Evolutionary conservation across 2,113 vertebrate genomes (phyloP).

Genomic region (Perca fluviatilis): DNA sequence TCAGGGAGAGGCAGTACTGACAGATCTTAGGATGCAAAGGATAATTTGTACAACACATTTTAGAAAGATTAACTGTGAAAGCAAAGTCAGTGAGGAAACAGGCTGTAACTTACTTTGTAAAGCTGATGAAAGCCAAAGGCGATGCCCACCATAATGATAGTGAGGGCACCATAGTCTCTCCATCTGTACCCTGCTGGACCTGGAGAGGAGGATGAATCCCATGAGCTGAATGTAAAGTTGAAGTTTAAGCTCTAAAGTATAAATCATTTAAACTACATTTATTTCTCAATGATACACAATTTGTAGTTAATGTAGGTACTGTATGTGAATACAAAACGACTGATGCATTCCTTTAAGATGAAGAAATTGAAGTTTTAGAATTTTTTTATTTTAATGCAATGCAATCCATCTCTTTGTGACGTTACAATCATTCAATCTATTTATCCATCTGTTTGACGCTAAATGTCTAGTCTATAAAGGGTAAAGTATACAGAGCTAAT

Average conservation of each 20-base stretch:
- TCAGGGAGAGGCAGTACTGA: constrained; percentile 48
- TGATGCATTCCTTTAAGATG: background rate
- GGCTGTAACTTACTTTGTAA: constrained; percentile 87
- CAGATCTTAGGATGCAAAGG: constrained; percentile 42
- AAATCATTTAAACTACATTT: background rate
- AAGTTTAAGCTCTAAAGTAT: background rate
- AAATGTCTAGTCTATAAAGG: constrained; percentile 3
- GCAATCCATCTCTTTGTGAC: background rate
- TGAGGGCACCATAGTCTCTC: constrained; percentile 95
- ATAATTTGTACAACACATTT: constrained; percentile 44
- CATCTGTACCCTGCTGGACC: constrained; percentile 91
- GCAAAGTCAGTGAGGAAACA: constrained; percentile 28
- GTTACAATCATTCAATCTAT: background rate
- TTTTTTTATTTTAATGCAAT: background rate
- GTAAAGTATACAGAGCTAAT: constrained; percentile 22
- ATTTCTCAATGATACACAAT: background rate
- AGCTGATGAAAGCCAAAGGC: constrained; percentile 96
- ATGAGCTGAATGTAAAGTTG: constrained; percentile 4
- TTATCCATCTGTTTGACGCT: background rate
- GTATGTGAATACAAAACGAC: background rate
- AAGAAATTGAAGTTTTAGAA: background rate
- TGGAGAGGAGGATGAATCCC: constrained; percentile 61
- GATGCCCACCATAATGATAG: constrained; percentile 94
- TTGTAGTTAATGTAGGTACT: constrained; percentile 2
- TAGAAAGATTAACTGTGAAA: constrained; percentile 45